Evolutionary conservation across 2,888 invertebrate species (phyloP).

Genomic region (Microdon myrmicae): DNA sequence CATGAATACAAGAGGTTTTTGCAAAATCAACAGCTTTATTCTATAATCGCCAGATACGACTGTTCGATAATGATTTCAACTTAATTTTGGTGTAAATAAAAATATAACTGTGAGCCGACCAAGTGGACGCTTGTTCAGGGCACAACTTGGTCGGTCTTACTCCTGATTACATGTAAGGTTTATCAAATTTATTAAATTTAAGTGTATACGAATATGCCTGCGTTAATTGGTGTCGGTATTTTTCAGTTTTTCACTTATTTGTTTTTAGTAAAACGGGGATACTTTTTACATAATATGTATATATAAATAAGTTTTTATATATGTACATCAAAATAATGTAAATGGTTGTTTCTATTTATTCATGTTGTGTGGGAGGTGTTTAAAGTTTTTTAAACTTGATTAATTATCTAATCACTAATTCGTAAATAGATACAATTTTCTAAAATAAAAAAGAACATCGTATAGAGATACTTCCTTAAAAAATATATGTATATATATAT

Average conservation of each 20-base stretch:
- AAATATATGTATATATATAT: slow-evolving; percentile 1
- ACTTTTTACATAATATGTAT: slow-evolving; percentile 36
- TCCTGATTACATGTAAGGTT: slow-evolving; percentile 30
- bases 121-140: slow-evolving; percentile 30
- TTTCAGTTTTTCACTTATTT: too few species aligned
- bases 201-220: slow-evolving; percentile 27
- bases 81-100: slow-evolving; percentile 44
- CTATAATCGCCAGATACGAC: slow-evolving; percentile 46
- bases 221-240: too few species aligned
- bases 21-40: slow-evolving; percentile 53
- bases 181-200: slow-evolving; percentile 44
- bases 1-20: slow-evolving; percentile 23
- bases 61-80: slow-evolving; percentile 40
- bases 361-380: slow-evolving; percentile 8
- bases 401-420: slow-evolving; percentile 33
- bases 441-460: slow-evolving; percentile 28
- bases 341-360: background rate
- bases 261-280: slow-evolving; percentile 33
- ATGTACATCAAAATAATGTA: slow-evolving; percentile 38
- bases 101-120: slow-evolving; percentile 43
- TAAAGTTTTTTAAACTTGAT: slow-evolving; percentile 42
- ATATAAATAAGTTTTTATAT: slow-evolving; percentile 26
- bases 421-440: slow-evolving; percentile 30
- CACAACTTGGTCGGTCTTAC: slow-evolving; percentile 43
- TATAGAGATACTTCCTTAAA: slow-evolving; percentile 3